Percentiles rank a stretch among this genome's conserved stretches.
These are phyloP conservation scores for Thinocorus orbignyianus DNA, from an alignment of 2,113 vertebrate species.

Conservation along the genomic window DNA sequence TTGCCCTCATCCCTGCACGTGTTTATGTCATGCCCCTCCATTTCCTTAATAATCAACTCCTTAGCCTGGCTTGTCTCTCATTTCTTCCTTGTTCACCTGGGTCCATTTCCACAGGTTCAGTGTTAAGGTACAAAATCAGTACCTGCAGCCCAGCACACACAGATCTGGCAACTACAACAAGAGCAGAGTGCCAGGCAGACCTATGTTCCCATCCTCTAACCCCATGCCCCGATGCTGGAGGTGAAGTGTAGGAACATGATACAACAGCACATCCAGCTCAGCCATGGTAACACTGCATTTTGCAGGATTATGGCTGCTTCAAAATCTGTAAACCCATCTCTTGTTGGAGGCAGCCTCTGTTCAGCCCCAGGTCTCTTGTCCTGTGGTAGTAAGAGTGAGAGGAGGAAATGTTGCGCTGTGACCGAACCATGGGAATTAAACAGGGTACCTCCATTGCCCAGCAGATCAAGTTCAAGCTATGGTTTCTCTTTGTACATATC, in stretches of 20 bases:
- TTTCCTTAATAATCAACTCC: background rate
- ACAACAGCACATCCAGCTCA: background rate
- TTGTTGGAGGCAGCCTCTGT: background rate
- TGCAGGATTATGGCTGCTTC: background rate
- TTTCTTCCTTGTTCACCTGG: background rate
- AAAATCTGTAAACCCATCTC: background rate
- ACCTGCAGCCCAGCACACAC: background rate
- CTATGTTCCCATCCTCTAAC: background rate
- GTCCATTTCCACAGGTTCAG: background rate
- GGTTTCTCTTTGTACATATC: background rate
- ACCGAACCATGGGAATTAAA: background rate
- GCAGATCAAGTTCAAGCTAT: background rate
- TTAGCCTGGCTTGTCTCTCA: background rate
- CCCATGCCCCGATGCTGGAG: background rate
- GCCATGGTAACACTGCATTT: background rate
- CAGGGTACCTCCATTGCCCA: background rate
- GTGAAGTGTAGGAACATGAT: fast-evolving
- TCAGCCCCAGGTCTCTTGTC: background rate
- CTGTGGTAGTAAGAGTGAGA: background rate
- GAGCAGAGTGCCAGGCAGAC: background rate
- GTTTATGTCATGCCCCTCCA: background rate
- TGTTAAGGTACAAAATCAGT: background rate
- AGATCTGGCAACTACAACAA: background rate
- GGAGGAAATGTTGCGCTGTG: background rate
- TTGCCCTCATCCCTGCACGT: background rate